Base-by-base conservation (phyloP, 2,113 vertebrate species). In the Ardeotis arabs region DNA sequence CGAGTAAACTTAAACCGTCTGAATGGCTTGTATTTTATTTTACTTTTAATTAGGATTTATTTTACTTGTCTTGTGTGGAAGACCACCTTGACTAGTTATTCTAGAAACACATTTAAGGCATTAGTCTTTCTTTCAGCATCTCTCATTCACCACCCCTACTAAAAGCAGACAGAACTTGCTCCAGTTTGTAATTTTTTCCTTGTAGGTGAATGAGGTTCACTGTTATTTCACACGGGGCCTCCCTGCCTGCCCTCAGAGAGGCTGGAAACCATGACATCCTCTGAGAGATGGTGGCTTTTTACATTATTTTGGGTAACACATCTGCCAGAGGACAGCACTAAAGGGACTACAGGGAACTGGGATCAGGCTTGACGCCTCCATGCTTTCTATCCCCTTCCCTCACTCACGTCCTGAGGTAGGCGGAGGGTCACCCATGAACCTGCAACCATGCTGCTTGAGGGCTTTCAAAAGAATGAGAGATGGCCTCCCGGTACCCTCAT, bases 161-260 rank as follows among this genome's bases (percentile, higher is more conserved):
- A 37, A 85, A 82, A 85, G 56, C 9, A 63, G 74, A 50, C 22
- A 66, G 60, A 74, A 70, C 2, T 17, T 44, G 37, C 31, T 92
- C 24, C 28, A 44, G 33, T 68, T 33, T 44, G 33, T 85, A 39
- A 27, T 59, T 68, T 74, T 84, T 76, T 13, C 7, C 45, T 25
- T 56, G 10, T 14, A 60, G 13, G 39, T 60, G 22, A 84, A 56
- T 76, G 35, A 45, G 49, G 60, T 44, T 62, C 3, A 0, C 41
- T 59, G 25, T 49, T 79, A 29, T 28, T 75, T 75, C 62, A 55
- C 44, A 75, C 0, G 8, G 7, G 14, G 12, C 21, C 52, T 79
- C 24, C 31, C 28, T 23, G 33, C 14, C 55, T 74, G 56, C 50
- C 13, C 17, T 53, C 0, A 0, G 14, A 3, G 1, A 70, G 27